phyloP scores from a whole-genome alignment of 1,140 invertebrate genomes.

The Phymastichus coffea region DNA sequence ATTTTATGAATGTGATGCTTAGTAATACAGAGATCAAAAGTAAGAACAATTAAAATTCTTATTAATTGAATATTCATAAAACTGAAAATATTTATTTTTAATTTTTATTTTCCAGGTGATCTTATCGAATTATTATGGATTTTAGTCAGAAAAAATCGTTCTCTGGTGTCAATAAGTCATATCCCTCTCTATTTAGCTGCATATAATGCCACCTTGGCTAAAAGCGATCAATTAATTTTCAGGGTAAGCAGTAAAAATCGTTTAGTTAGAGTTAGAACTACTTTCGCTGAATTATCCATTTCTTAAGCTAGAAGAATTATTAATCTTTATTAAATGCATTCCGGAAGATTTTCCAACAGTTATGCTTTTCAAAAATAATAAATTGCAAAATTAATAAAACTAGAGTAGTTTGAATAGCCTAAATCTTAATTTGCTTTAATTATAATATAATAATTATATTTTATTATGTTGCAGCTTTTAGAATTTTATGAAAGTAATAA shows the following conservation, averaged over 20 bases:
- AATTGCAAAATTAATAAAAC: too few species aligned
- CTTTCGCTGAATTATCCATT: too few species aligned
- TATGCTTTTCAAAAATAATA: too few species aligned
- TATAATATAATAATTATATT: too few species aligned
- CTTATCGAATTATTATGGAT: constrained; percentile 63
- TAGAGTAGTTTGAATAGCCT: too few species aligned
- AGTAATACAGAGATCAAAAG: constrained; percentile 50
- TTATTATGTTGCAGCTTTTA: too few species aligned
- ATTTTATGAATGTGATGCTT: constrained; percentile 68
- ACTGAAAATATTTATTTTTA: constrained; percentile 17
- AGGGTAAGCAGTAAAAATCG: constrained; percentile 39
- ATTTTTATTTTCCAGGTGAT: constrained; percentile 45
- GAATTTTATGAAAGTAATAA: too few species aligned
- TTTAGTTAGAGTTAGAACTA: too few species aligned
- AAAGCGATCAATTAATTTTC: constrained; percentile 66
- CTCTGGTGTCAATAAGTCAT: constrained; percentile 63
- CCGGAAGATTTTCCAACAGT: too few species aligned
- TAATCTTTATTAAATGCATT: too few species aligned
- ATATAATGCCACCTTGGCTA: constrained; percentile 66
- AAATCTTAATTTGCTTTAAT: too few species aligned
- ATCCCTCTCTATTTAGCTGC: constrained; percentile 71
- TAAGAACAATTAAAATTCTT: constrained; percentile 51
- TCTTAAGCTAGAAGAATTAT: too few species aligned
- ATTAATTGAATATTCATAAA: constrained; percentile 7
- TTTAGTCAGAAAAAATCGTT: constrained; percentile 62